Evolutionary conservation across 1,140 invertebrate species (phyloP), one percentile per base, ranked within the genome.

Genomic region (Drosophila serrata): DNA sequence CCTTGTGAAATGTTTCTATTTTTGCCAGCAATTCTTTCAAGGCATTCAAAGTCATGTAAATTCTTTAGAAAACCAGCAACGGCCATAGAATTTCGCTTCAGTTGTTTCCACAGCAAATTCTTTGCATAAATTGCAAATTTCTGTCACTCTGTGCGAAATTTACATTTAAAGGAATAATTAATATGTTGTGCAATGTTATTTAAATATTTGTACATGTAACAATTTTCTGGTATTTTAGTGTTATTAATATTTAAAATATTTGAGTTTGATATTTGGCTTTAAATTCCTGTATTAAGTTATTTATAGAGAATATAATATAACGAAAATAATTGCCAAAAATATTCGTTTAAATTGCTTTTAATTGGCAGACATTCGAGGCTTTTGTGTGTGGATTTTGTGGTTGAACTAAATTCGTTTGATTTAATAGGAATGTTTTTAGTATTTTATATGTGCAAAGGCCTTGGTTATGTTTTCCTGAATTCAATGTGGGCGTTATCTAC

Each of bases 1-100:
- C 33, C 59, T 35, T 19, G 45, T 55, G 35, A 68, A 68, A 68
- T 68, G 62, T 67, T 69, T 65, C 27, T 42, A 42, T 53, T 43
- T 69, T 69, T 67, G 22, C 49, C n/a, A 22, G 46, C 46, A 53
- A 68, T 58, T 39, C 56, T 60, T 55, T 60, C 6, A 40, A 62
- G 53, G 35, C 35, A 42, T 64, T 42, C 62, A 61, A 22, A 43
- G 57, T 42, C 42, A 65, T 35, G 63, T 37, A 46, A 62, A 46
- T 60, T 61, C 40, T 19, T 65, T 65, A 27, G 31, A 63, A 63
- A n/a, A 19, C 17, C 33, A 15, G 48, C 48, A 53, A 31, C 17
- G 13, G 12, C 31, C 9, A 13, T 1, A 15, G 31, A 19, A 45
- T 12, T 8, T 60, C 8, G 33, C 27, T 61, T 63, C 27, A 19